These are phyloP conservation scores for Crotalus adamanteus DNA, from an alignment of 2,797 vertebrate species.

Conservation along the genomic window DNA sequence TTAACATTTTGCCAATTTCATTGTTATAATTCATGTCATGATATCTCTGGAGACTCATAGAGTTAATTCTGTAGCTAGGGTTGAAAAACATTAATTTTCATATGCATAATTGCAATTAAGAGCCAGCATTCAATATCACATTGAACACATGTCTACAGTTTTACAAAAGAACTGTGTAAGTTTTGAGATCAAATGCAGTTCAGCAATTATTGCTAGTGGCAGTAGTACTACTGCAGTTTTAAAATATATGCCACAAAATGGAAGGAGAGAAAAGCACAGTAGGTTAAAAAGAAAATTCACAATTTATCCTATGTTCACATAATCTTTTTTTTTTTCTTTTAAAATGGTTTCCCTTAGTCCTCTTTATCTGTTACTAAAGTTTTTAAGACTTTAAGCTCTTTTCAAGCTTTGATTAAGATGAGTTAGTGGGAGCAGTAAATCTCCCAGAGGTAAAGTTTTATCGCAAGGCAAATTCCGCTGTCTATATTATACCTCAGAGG, in stretches of 20 bases:
- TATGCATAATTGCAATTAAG: not conserved
- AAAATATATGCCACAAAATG: not conserved
- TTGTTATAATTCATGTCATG: slow-evolving; percentile 18
- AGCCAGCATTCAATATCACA: not conserved
- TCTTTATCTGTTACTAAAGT: not conserved
- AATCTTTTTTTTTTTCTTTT: not conserved
- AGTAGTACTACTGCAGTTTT: not conserved
- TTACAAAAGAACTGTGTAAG: not conserved
- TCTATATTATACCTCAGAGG: not conserved
- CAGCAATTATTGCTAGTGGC: not conserved
- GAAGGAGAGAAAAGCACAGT: not conserved
- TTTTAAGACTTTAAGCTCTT: not conserved
- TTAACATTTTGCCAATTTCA: slow-evolving; percentile 21
- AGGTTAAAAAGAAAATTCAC: not conserved
- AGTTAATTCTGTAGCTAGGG: not conserved
- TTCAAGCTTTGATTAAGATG: not conserved
- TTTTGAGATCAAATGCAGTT: not conserved
- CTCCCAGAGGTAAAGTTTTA: not conserved
- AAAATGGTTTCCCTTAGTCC: not conserved
- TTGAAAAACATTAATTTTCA: slow-evolving; percentile 1
- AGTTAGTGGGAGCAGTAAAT: not conserved
- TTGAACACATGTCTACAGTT: slow-evolving; percentile 3
- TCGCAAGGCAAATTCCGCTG: not conserved
- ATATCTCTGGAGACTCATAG: slow-evolving; percentile 16
- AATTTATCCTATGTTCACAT: not conserved